Evolutionary conservation across 2,888 invertebrate genomes (phyloP).

Genomic region (Hofmannophila pseudospretella): DNA sequence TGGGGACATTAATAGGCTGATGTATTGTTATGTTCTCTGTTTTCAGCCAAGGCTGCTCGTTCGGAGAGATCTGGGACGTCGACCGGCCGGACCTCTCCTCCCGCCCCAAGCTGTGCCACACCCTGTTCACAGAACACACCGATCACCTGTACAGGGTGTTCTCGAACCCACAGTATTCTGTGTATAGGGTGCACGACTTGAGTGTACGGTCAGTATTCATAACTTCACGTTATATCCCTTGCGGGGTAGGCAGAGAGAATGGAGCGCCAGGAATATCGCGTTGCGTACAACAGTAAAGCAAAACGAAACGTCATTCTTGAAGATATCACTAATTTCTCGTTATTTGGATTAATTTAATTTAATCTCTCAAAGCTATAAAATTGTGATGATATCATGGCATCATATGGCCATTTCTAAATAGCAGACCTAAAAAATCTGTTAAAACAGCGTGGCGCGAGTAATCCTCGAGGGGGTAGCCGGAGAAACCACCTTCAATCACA

Average conservation of each 20-base stretch:
- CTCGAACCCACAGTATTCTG: slow-evolving; percentile 45
- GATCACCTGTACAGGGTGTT: slow-evolving; percentile 62
- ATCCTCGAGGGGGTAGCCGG: too few relatives aligned
- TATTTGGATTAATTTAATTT: too few relatives aligned
- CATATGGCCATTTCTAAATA: too few relatives aligned
- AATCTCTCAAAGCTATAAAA: neutral
- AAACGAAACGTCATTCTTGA: too few relatives aligned
- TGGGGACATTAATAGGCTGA: neutral
- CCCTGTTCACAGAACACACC: slow-evolving; percentile 33
- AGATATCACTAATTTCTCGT: too few relatives aligned
- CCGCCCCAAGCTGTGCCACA: slow-evolving; percentile 38
- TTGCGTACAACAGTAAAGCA: neutral
- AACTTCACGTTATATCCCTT: too few relatives aligned
- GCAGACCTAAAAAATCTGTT: too few relatives aligned
- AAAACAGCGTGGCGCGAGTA: too few relatives aligned
- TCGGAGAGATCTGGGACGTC: slow-evolving; percentile 52
- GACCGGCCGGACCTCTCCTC: slow-evolving; percentile 27
- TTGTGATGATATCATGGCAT: too few relatives aligned
- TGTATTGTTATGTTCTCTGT: neutral
- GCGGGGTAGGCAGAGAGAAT: too few relatives aligned
- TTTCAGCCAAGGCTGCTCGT: slow-evolving; percentile 50
- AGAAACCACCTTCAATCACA: too few relatives aligned
- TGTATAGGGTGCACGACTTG: slow-evolving; percentile 56
- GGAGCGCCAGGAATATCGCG: neutral
- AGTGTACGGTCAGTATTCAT: slow-evolving; percentile 40